Evolutionary conservation across 2,113 vertebrate species (phyloP), one percentile per base, ranked within the genome.

Genomic region (Lycocorax pyrrhopterus): DNA sequence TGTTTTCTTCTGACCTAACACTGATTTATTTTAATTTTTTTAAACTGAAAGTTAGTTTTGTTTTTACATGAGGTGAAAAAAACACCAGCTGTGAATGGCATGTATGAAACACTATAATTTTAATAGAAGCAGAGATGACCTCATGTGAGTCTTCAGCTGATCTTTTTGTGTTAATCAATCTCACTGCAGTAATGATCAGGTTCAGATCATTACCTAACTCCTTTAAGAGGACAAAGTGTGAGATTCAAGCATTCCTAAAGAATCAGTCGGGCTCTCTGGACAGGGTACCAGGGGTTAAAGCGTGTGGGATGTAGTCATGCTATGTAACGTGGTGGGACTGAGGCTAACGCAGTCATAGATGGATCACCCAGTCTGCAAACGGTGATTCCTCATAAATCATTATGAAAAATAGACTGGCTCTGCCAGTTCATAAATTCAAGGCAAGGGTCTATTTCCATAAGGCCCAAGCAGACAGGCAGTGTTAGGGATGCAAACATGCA

Each of bases 391-490:
- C 91, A 92, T 97, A 97, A 97, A 97, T 97, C 95, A 96, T 87
- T 35, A 90, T 94, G 96, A 97, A 95, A 96, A 97, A 97, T 94
- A 84, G 85, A 94, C 94, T 87, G 39, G 4, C 49, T 82, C 39
- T 85, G 60, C 74, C 56, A 94, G 95, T 98, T 97, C 94, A 96
- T 97, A 97, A 97, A 98, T 97, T 87, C 91, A 92, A 93, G 51
- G 56, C 87, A 84, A 90, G 56, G 52, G 46, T 83, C 86, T 89
- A 72, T 90, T 97, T 94, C 95, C 87, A 86, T 94, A 96, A 86
- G 92, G 71, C 89, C 75, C 41, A 79, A 84, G 89, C 92, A 96
- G 96, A 89, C 83, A 92, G 89, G 86, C 93, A 93, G 64, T 60
- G 49, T 82, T 97, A 89, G 87, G 80, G 77, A 97, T 96, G 92